Base-by-base conservation (phyloP, 30 jellyfish, hydroid and myxozoan species). In the Turritopsis dohrnii region DNA sequence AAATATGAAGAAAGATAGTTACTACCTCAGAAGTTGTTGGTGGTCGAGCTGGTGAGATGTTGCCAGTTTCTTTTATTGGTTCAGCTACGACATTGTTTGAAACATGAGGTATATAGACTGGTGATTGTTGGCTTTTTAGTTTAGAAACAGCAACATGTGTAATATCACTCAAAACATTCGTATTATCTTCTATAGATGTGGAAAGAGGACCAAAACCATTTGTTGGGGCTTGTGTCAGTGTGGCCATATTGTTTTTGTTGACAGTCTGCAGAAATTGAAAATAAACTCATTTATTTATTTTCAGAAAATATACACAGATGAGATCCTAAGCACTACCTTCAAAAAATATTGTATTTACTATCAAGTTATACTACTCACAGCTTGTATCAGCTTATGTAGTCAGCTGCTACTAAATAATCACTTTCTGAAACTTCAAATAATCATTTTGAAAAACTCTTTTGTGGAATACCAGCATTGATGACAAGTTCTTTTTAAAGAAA, bases 11-110 rank as follows among this genome's bases (percentile, higher is more conserved):
- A 25, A 8, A 18, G 17, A 54, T 18, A 22, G 20, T n/a, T 0
- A 21, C 24, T 65, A 90, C 97, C 96, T 90, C 94, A 27, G 97
- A 90, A 7, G 97, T 90, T 52, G 97, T 90, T 24, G 79, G 77
- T 53, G 97, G 97, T 72, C 85, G 82, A 13, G 89, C 88, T 28
- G 84, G 69, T 18, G 76, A 66, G 27, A 84, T 53, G 13, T 13
- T 29, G 21, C 60, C 83, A 22, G 21, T 24, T 80, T 65, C 76
- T 26, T 76, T 76, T 1, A 28, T 9, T 21, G 83, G 28, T 25
- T 26, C 72, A 3, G 1, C 5, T 76, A 26, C 19, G 8, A 7
- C 3, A n/a, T 77, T 24, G 21, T 8, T 77, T 77, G 85, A 77
- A 25, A 69, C 30, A 23, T 69, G 77, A 69, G 31, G 28, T 69